A percentile compares a stretch with the other conserved stretches of the same genome.
Evolutionary conservation across 2,797 vertebrate species (phyloP).

Genomic region (Trichosurus vulpecula): DNA sequence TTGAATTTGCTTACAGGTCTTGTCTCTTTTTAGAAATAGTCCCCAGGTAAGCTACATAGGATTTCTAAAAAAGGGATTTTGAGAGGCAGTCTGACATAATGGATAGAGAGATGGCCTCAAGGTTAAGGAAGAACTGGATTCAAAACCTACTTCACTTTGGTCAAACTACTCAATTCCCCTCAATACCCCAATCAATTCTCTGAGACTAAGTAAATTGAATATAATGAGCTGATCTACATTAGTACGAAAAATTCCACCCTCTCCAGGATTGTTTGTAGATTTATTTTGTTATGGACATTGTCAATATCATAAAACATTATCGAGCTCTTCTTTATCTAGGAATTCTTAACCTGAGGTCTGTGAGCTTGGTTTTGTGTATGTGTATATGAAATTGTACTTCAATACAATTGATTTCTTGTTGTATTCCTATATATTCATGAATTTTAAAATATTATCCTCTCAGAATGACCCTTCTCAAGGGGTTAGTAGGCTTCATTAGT

Average conservation of each 20-base stretch:
- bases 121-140: neutral
- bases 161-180: neutral
- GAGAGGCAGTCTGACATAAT: neutral
- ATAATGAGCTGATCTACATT: too few species aligned
- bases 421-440: neutral
- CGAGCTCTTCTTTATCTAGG: too few species aligned
- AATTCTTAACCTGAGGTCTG: too few species aligned
- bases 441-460: neutral
- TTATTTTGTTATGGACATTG: too few species aligned
- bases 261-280: too few species aligned
- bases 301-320: too few species aligned
- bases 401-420: too few species aligned
- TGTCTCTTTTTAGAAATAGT: neutral
- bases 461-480: neutral
- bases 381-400: too few species aligned
- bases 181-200: neutral
- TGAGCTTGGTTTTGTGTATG: too few species aligned
- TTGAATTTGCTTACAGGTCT: neutral
- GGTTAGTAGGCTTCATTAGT: neutral
- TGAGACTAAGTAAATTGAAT: too few species aligned
- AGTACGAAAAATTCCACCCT: too few species aligned
- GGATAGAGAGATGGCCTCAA: neutral
- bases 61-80: neutral
- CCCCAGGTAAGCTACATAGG: neutral
- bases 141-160: neutral